Base-by-base conservation (phyloP, 2,797 vertebrate species). In the Tenualosa ilisha region DNA sequence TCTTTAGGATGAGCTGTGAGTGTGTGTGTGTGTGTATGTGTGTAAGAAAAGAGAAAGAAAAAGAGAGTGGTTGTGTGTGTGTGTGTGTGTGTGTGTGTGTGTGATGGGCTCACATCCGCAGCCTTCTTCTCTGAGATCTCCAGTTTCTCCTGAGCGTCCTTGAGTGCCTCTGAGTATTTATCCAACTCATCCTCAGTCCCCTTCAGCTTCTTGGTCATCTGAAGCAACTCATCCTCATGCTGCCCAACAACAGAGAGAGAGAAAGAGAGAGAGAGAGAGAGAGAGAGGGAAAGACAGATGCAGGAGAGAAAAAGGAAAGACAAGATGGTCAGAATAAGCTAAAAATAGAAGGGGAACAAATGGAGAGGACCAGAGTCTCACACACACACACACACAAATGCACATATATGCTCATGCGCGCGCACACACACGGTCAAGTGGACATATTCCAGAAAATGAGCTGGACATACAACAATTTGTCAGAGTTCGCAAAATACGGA, bases 121-220 rank as follows among this genome's bases (percentile, higher is more conserved):
- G 98, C 98, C 89, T 99, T 99, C 95, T 99, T 99, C 93, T 99
- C 98, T 0, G 97, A 97, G 88, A 98, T 94, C 91, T 99, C 98
- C 85, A 99, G 95, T 90, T 99, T 99, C 93, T 99, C 97, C 92
- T 99, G 98, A 8, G 97, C 98, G 0, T 99, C 97, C 89, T 98
- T 99, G 85, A 99, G 92, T 17, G 98, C 97, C 89, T 99, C 98
- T 0, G 97, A 98, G 89, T 98, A 99, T 89, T 99, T 99, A 89
- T 99, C 98, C 68, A 99, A 94, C 91, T 99, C 98, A 0, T 99
- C 98, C 89, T 99, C 98, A 0, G 97, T 99, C 63, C 96, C 96
- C 91, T 99, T 99, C 86, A 99, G 96, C 92, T 98, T 98, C 93
- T 99, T 99, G 91, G 98, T 97, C 97, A 98, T 97, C 85, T 97